Evolutionary conservation across 1,140 invertebrate genomes (phyloP).

Genomic region (Whitmania pigra): DNA sequence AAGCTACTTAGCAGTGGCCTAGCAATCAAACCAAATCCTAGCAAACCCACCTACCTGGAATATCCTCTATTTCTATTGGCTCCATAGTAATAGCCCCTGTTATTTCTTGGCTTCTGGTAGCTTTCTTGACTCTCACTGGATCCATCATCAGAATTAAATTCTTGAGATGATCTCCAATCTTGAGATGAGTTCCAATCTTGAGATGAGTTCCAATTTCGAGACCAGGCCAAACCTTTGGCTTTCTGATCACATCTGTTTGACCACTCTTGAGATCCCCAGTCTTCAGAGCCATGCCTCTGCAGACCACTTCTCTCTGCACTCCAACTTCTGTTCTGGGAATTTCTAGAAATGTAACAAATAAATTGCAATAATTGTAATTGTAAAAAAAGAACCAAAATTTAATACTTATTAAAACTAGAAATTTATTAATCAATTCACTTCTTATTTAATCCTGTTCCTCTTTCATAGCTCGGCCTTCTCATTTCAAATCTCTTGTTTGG

Average conservation of each 20-base stretch:
- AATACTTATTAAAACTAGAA: neutral
- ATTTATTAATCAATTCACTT: neutral
- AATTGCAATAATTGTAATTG: too few species aligned
- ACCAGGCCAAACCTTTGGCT: neutral
- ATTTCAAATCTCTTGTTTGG: neutral
- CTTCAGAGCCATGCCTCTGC: neutral
- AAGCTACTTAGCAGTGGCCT: too few species aligned
- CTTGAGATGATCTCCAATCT: conserved; percentile 7
- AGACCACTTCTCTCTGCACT: conserved; percentile 15
- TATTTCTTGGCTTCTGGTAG: neutral
- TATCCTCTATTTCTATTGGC: neutral
- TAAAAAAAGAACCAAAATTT: too few species aligned
- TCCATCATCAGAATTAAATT: conserved; percentile 5
- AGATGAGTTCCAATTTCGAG: conserved; percentile 5
- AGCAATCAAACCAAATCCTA: too few species aligned
- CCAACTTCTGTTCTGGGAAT: conserved; percentile 12
- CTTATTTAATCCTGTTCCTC: neutral
- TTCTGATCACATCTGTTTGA: neutral
- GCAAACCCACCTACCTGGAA: neutral
- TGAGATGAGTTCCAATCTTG: neutral
- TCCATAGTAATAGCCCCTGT: neutral
- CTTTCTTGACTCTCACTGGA: conserved; percentile 1
- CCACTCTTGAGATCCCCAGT: conserved; percentile 1
- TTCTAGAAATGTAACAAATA: neutral
- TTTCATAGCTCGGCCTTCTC: conserved; percentile 6